Evolutionary conservation across 1,140 invertebrate species (phyloP).

Genomic region (Muscidifurax raptorellus): DNA sequence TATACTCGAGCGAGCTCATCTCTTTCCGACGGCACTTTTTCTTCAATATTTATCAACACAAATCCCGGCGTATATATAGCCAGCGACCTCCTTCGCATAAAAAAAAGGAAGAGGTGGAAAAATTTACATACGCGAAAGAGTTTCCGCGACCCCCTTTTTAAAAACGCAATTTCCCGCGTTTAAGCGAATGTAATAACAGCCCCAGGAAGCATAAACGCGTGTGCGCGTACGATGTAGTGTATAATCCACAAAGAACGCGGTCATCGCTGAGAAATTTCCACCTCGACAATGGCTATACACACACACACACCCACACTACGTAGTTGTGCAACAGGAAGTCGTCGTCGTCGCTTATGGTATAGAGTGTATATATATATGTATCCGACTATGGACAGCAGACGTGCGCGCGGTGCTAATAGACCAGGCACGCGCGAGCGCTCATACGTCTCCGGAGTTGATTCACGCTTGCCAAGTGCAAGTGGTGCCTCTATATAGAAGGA

Average conservation of each 20-base stretch:
- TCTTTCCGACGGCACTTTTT: not conserved
- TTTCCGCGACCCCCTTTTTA: too few species aligned
- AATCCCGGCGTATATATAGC: too few species aligned
- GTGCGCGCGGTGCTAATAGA: constrained; percentile 46
- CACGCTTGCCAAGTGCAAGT: constrained; percentile 2
- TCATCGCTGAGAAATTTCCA: constrained; percentile 27
- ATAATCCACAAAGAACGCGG: constrained; percentile 18
- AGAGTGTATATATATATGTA: not conserved
- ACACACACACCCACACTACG: not conserved
- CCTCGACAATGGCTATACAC: not conserved
- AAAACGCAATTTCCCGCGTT: too few species aligned
- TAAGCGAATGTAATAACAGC: too few species aligned
- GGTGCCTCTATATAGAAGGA: not conserved
- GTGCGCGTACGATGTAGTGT: too few species aligned
- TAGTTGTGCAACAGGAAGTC: constrained; percentile 48
- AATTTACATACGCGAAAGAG: too few species aligned
- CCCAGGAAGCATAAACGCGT: too few species aligned
- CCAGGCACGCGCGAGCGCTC: constrained; percentile 11
- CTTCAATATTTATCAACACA: not conserved
- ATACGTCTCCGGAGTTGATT: constrained; percentile 6
- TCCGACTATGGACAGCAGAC: constrained; percentile 35
- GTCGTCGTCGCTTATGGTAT: not conserved
- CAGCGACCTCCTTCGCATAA: too few species aligned
- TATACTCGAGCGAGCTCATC: not conserved
- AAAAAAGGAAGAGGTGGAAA: too few species aligned